Base-by-base conservation (phyloP, 2,113 vertebrate species). In the Cyphomyrus discorhynchus region DNA sequence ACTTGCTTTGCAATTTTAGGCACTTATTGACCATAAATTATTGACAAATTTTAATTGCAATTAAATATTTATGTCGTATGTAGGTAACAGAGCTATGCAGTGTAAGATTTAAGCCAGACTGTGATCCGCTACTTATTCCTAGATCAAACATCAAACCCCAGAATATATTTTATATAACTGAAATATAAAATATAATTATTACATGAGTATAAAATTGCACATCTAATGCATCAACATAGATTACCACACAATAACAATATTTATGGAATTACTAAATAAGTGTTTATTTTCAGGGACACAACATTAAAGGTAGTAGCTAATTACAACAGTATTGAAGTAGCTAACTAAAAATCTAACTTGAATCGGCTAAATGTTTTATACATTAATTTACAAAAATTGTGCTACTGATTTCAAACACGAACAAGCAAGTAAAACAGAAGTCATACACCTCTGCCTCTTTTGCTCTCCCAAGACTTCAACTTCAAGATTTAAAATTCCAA, bases 361-460 rank as follows among this genome's bases (percentile, higher is more conserved):
- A 77, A 77, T 39, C 1, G 9, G 15, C 13, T 15, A 80, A 42
- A 80, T 19, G 35, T 35, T 42, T 80, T 42, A 80, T 35, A 80
- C 17, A 80, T 80, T 19, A 15, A 80, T 39, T 80, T 80, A 8
- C 17, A 17, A 80, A 80, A 80, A 39, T 13, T 35, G 70, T 35
- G 74, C 97, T 98, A 97, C 97, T 98, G 98, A 99, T 99, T 99
- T 98, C 98, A 97, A 98, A 96, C 97, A 97, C 90, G 92, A 87
- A 62, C 53, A 58, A 70, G 11, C 24, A 89, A 39, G 96, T 95
- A 96, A 96, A 96, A 96, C 96, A 96, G 97, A 97, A 96, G 96
- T 96, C 96, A 96, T 97, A 96, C 96, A 97, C 97, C 96, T 95
- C 95, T 95, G 95, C 97, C 96, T 98, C 97, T 97, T 97, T 97